Evolutionary conservation across 2,797 vertebrate species (phyloP).

Genomic region (Tolypeutes matacus): DNA sequence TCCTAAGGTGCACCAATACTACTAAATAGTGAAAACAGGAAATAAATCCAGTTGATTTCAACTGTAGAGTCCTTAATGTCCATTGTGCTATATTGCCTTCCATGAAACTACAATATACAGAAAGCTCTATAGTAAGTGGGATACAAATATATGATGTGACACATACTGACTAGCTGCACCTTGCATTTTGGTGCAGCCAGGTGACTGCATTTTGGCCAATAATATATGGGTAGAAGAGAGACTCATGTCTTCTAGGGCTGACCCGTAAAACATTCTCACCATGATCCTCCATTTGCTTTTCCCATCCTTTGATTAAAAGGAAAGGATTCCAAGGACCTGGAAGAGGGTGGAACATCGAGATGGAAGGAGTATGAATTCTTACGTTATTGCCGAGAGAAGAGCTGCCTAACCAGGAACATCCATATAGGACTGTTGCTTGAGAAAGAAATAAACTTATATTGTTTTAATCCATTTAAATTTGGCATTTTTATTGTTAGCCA

Average conservation of each 20-base stretch:
- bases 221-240: neutral
- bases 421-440: neutral
- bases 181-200: neutral
- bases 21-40: constrained; percentile 20
- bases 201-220: neutral
- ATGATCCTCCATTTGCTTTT: neutral
- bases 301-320: neutral
- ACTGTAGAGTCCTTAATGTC: neutral
- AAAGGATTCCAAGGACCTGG: neutral
- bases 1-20: neutral
- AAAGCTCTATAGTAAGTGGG: neutral
- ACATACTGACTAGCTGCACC: neutral
- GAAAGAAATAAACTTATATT: neutral
- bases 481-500: neutral
- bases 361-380: neutral
- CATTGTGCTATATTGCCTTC: neutral
- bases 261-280: neutral
- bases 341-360: neutral
- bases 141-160: neutral
- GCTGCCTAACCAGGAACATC: neutral
- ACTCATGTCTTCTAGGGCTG: neutral
- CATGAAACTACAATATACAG: neutral
- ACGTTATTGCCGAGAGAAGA: neutral
- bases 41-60: constrained; percentile 15
- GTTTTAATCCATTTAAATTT: constrained; percentile 5